Conservation (phyloP, 1,140 invertebrate genomes). For the Uloborus diversus region DNA sequence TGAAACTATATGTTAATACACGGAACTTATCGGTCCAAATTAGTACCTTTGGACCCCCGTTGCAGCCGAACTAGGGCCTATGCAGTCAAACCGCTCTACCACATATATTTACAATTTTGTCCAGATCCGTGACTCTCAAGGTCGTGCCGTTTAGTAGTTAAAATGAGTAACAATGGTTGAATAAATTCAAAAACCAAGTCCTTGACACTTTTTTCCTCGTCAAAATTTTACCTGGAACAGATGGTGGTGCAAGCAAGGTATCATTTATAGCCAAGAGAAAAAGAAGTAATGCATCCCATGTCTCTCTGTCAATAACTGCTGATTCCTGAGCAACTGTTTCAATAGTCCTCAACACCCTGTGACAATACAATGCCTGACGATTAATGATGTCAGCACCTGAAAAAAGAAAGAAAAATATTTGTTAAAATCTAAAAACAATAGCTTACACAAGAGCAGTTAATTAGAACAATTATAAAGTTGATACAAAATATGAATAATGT, state of each 20-base stretch:
- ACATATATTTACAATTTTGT: no score
- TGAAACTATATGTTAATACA: no score
- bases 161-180: no score
- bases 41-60: no score
- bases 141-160: no score
- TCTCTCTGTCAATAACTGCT: conserved; percentile 79
- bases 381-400: conserved; percentile 87
- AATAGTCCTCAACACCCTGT: conserved; percentile 88
- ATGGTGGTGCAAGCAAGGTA: conserved; percentile 88
- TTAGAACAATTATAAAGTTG: not conserved
- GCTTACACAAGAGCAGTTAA: not conserved
- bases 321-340: conserved; percentile 87
- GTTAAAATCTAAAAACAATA: not conserved
- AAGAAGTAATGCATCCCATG: conserved; percentile 89
- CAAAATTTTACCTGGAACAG: conserved; percentile 82
- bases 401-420: conserved; percentile 43
- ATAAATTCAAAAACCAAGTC: no score
- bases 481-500: no score
- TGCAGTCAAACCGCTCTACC: no score
- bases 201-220: no score
- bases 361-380: conserved; percentile 93
- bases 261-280: conserved; percentile 94
- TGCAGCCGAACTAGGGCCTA: no score
- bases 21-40: no score
- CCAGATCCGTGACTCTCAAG: no score